These are phyloP conservation scores for Stenchaetothrips biformis DNA, from an alignment of 2,888 invertebrate species.

Conservation along the genomic window DNA sequence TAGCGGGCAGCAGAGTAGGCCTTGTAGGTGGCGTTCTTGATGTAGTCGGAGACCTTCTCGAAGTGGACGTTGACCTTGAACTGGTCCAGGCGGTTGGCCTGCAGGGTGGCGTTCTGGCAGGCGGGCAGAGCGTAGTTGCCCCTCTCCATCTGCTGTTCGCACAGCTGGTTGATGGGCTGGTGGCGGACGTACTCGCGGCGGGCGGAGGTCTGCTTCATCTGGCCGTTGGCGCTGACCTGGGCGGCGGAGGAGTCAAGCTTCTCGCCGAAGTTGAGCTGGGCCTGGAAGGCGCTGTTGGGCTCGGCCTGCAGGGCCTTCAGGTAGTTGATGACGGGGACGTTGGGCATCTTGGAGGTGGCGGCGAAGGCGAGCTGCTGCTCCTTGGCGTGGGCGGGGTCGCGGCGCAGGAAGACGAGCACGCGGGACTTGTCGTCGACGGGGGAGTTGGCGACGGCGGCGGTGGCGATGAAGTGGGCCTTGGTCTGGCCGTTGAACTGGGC, in stretches of 20 bases:
- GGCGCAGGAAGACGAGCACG: constrained; percentile 49
- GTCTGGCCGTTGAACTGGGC: constrained; percentile 53
- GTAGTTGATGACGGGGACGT: constrained; percentile 52
- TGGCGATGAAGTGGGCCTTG: constrained; percentile 51
- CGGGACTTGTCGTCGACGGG: constrained; percentile 54
- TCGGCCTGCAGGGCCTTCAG: constrained; percentile 53
- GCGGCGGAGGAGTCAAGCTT: constrained; percentile 42
- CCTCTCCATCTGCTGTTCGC: constrained; percentile 50
- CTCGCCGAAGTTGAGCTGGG: constrained; percentile 51
- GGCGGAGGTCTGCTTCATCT: constrained; percentile 50
- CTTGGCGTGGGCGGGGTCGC: constrained; percentile 44
- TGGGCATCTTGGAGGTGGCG: constrained; percentile 48
- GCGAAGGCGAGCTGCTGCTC: constrained; percentile 51
- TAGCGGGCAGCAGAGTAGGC: constrained; percentile 49
- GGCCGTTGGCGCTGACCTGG: constrained; percentile 42
- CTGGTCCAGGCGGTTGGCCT: constrained; percentile 53
- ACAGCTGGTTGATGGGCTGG: constrained; percentile 49
- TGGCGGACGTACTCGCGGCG: constrained; percentile 51
- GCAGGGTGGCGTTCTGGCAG: constrained; percentile 55
- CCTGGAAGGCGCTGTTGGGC: constrained; percentile 47
- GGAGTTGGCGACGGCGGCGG: constrained; percentile 54
- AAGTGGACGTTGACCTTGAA: constrained; percentile 50
- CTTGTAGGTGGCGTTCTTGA: constrained; percentile 49
- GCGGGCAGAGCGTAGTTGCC: constrained; percentile 55
- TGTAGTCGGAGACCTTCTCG: constrained; percentile 48